Base-by-base conservation (phyloP, 1,140 invertebrate species). In the Drosophila nigrodunni region DNA sequence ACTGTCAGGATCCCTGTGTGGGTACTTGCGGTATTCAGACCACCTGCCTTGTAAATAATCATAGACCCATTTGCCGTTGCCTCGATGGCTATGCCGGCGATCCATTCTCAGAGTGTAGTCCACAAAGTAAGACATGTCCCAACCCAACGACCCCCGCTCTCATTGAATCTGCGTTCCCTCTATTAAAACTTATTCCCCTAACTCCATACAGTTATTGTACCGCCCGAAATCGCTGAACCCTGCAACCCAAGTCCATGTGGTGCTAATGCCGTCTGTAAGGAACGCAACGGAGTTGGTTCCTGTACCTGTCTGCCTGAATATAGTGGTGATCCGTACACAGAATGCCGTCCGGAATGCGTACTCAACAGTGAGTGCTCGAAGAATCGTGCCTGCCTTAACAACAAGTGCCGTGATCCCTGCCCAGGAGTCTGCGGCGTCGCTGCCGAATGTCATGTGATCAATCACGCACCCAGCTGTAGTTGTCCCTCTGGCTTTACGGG, bases 181-280 rank as follows among this genome's bases (percentile, higher is more conserved):
- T 59, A 52, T 25, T 78, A 73, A 87, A 57, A 1, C 39, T 70
- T 55, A 50, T 54, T 50, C 44, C 68, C 55, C 25, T 35, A 11
- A n/a, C 13, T 37, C 21, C 49, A 50, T 18, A 2, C 69, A 92
- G 91, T 91, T 69, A 74, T 78, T 74, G 92, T 87, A 3, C 89
- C 94, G 10, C 87, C 93, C n/a, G 93, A 94, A 89, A 93, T 94
- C 30, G 79, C 90, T 25, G 92, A 94, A 68, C 95, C 96, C 61
- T 97, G 96, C 82, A 94, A 94, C 78, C 96, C 96, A 46, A 96
- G 95, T 39, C 96, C 96, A 46, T 97, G 96, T 90, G 96, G 96
- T 46, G 94, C 95, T 2, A 97, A 97, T 93, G 96, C 96, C 46
- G 71, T 96, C 81, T 96, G 95, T 92, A 95, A 95, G 93, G 96